These are phyloP conservation scores for Empis stercorea DNA, from an alignment of 2,888 invertebrate species.

Conservation along the genomic window DNA sequence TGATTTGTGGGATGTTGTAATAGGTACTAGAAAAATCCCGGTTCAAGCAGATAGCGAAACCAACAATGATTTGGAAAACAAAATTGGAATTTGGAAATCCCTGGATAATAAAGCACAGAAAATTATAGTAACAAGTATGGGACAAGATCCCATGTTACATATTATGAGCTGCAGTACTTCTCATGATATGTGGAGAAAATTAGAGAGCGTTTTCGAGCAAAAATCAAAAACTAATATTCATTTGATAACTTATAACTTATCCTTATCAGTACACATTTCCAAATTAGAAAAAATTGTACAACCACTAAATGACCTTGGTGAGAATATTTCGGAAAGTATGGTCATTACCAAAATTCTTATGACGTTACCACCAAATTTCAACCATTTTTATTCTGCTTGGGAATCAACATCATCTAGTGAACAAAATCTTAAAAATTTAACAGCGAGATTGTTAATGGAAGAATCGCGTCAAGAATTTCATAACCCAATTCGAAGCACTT, in stretches of 20 bases:
- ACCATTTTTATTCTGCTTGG: constrained; percentile 25
- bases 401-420: constrained; percentile 7
- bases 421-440: background rate
- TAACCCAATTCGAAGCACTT: constrained; percentile 3
- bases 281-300: constrained; percentile 10
- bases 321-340: constrained; percentile 12
- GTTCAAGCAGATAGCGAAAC: background rate
- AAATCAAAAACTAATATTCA: no score
- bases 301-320: constrained; percentile 11
- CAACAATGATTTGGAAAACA: no score
- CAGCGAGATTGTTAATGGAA: no score
- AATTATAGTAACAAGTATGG: background rate
- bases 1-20: constrained; percentile 1
- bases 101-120: background rate
- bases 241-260: no score
- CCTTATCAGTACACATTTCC: constrained; percentile 13
- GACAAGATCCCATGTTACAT: background rate
- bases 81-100: no score
- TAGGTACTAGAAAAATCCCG: background rate
- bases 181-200: constrained; percentile 1
- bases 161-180: constrained; percentile 1
- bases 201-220: constrained; percentile 3
- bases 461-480: constrained; percentile 13
- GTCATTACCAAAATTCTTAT: constrained; percentile 10
- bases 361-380: constrained; percentile 10